Conservation (phyloP, 1,140 invertebrate species). For the Zaprionus nigranus region DNA sequence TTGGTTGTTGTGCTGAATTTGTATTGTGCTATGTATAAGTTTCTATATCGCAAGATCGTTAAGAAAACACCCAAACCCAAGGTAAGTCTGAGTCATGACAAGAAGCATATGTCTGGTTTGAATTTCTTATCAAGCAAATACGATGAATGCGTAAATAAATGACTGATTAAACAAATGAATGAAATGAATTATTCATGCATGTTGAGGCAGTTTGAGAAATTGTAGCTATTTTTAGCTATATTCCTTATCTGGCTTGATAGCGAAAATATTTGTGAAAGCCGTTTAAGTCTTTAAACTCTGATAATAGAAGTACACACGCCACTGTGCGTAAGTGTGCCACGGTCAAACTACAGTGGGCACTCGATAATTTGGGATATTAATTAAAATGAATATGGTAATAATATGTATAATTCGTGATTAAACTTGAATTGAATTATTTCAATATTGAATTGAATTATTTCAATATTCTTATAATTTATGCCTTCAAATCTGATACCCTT, state of each 20-base stretch:
- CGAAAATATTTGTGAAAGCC: neutral
- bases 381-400: neutral
- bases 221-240: neutral
- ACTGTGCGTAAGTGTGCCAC: neutral
- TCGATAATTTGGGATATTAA: too few relatives aligned
- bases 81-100: conserved; percentile 55
- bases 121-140: conserved; percentile 13
- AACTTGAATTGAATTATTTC: neutral
- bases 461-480: too few relatives aligned
- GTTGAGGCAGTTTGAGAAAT: conserved; percentile 42
- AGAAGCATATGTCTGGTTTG: neutral
- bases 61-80: conserved; percentile 54
- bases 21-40: conserved; percentile 58
- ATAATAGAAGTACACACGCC: neutral
- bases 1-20: conserved; percentile 2
- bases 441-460: too few relatives aligned
- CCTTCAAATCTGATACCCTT: too few relatives aligned
- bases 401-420: too few relatives aligned
- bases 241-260: neutral
- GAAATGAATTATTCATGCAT: conserved; percentile 7
- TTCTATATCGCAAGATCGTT: conserved; percentile 58
- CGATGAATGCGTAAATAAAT: conserved; percentile 28
- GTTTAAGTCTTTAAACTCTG: neutral
- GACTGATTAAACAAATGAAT: conserved; percentile 16
- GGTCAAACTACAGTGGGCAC: neutral